Percentiles rank a stretch among this genome's conserved stretches.
Conservation (phyloP, 2,113 vertebrate genomes). For the Bubo bubo region DNA sequence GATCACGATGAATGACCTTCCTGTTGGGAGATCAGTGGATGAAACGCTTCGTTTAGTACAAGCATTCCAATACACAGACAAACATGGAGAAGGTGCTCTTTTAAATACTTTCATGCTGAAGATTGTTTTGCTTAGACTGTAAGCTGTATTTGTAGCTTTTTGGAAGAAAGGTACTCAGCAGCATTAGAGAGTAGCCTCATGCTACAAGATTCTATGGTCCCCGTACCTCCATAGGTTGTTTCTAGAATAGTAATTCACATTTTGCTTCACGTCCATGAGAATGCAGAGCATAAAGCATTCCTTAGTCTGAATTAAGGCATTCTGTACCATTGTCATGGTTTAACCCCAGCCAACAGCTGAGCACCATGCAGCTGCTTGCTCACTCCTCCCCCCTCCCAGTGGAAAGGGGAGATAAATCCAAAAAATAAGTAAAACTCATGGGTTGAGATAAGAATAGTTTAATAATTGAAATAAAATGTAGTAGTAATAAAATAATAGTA, state of each 20-base stretch:
- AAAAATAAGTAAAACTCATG: no score
- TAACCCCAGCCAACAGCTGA: no score
- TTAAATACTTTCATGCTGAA: not conserved
- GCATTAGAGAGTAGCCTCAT: no score
- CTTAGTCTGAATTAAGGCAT: not conserved
- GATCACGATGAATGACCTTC: constrained; percentile 97
- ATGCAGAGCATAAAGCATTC: not conserved
- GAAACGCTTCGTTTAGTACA: constrained; percentile 94
- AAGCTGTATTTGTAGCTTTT: not conserved
- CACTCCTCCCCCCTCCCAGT: no score
- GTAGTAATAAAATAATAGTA: no score
- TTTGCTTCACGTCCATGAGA: not conserved
- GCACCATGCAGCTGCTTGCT: no score
- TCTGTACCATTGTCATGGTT: not conserved
- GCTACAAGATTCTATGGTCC: not conserved
- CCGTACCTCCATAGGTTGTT: not conserved
- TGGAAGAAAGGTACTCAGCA: not conserved
- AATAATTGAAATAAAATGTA: no score
- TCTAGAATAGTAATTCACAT: not conserved
- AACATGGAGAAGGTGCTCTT: constrained; percentile 91
- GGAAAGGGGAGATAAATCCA: no score
- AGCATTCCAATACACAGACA: constrained; percentile 96
- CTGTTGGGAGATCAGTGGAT: constrained; percentile 94
- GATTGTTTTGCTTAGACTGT: not conserved
- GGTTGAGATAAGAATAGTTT: no score